phyloP scores from a whole-genome alignment of 2,113 vertebrate genomes.

The Bos indicus region DNA sequence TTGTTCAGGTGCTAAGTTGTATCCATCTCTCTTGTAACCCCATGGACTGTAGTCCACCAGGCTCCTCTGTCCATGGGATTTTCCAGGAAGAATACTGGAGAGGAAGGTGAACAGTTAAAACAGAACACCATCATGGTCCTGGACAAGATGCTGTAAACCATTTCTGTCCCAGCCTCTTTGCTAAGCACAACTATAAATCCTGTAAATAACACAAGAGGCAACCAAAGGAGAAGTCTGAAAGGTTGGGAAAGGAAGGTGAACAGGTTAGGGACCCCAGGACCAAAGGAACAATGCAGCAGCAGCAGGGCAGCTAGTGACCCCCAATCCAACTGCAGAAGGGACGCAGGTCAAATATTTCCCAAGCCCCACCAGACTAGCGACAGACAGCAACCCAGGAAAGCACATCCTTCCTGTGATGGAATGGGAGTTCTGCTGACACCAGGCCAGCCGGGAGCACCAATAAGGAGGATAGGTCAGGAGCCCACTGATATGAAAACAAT shows the following conservation, averaged over 20 bases:
- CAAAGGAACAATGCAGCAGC: neutral
- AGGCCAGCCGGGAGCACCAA: neutral
- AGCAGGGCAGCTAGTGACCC: neutral
- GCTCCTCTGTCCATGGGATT: neutral
- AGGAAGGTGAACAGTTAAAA: conserved; percentile 8
- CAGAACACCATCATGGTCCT: neutral
- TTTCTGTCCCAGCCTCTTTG: neutral
- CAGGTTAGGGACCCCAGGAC: neutral
- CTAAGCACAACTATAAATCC: neutral
- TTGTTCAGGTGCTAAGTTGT: neutral
- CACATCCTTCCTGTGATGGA: neutral
- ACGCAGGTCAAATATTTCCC: neutral
- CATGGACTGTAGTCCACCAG: neutral
- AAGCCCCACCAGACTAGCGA: neutral
- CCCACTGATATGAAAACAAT: neutral
- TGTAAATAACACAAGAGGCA: conserved; percentile 9
- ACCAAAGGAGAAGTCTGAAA: neutral
- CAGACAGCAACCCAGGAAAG: neutral
- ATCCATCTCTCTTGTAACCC: neutral
- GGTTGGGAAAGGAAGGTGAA: neutral
- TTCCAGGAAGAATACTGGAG: neutral
- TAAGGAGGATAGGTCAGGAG: neutral
- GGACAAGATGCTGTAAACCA: neutral
- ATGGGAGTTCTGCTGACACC: neutral
- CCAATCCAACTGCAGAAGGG: neutral